Evolutionary conservation across 2,888 invertebrate genomes (phyloP), one percentile per base, ranked within the genome.

Genomic region (Ditula angustiorana): DNA sequence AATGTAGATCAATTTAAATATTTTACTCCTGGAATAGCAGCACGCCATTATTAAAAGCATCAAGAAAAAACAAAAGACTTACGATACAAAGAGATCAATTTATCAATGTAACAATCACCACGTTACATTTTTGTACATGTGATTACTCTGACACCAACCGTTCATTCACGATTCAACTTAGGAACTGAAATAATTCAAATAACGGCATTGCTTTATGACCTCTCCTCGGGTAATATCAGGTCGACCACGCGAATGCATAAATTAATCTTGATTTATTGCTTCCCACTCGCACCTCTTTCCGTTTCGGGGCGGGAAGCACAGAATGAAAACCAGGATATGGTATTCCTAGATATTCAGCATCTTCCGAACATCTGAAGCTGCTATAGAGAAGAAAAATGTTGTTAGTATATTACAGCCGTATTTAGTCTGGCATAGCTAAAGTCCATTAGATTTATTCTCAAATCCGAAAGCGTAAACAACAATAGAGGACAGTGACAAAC

Each of bases 401-500:
- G 13, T 35, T n/a, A 13, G 7, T 13, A 0, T 35, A 35, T n/a
- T 13, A 35, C 10, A 41, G 35, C 35, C 35, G n/a, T 5, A 13
- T n/a, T n/a, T n/a, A 35, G 5, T 35, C 13, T n/a, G 35, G 35
- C 35, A 35, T 4, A 3, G 3, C 35, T 13, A 13, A 16, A 28
- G 49, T 13, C 19, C 30, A 21, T 50, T 30, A 50, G 30, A 50
- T 41, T n/a, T 30, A 30, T 50, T 50, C 30, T 19, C 16, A 21
- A 50, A 33, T 30, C 19, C n/a, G 30, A 30, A 30, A 50, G 5
- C 50, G 11, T 41, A 56, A 69, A 71, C 65, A 67, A 61, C 52
- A 59, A 69, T 72, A 46, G 71, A 41, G 41, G 72, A 71, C 65
- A 74, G 74, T 74, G 79, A 82, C 80, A 81, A 81, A 81, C 75